phyloP scores from a whole-genome alignment of 2,888 invertebrate genomes.

The Cataglyphis livida region DNA sequence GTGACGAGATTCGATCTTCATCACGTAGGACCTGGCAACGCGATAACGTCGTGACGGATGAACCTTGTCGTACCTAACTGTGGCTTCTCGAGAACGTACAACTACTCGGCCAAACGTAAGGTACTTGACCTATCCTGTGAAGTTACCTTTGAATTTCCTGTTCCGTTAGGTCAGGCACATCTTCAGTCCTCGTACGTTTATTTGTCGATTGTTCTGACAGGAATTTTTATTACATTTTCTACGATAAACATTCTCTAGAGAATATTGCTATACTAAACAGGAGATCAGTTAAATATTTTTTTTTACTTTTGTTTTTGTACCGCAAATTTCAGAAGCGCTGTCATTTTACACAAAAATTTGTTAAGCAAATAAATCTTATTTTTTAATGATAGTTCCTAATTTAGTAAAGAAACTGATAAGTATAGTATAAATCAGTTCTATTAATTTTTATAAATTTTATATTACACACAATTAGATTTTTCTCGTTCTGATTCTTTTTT shows the following conservation, averaged over 20 bases:
- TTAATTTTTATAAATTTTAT: background rate
- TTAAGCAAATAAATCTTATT: background rate
- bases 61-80: slow-evolving; percentile 38
- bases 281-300: background rate
- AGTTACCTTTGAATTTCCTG: slow-evolving; percentile 46
- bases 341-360: background rate
- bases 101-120: slow-evolving; percentile 43
- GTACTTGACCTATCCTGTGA: slow-evolving; percentile 63
- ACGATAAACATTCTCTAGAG: background rate
- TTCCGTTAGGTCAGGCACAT: slow-evolving; percentile 29
- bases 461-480: background rate
- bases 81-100: slow-evolving; percentile 43
- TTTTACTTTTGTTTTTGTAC: background rate
- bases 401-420: background rate
- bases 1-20: slow-evolving; percentile 74
- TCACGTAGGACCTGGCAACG: slow-evolving; percentile 67
- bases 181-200: slow-evolving; percentile 15
- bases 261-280: background rate
- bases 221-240: slow-evolving; percentile 11
- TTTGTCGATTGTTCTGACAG: slow-evolving; percentile 16
- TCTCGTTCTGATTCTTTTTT: background rate
- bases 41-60: slow-evolving; percentile 72
- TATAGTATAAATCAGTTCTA: background rate
- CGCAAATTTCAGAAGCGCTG: background rate
- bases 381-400: background rate